These are phyloP conservation scores for Helostoma temminkii DNA, from an alignment of 2,797 vertebrate genomes.

Conservation along the genomic window DNA sequence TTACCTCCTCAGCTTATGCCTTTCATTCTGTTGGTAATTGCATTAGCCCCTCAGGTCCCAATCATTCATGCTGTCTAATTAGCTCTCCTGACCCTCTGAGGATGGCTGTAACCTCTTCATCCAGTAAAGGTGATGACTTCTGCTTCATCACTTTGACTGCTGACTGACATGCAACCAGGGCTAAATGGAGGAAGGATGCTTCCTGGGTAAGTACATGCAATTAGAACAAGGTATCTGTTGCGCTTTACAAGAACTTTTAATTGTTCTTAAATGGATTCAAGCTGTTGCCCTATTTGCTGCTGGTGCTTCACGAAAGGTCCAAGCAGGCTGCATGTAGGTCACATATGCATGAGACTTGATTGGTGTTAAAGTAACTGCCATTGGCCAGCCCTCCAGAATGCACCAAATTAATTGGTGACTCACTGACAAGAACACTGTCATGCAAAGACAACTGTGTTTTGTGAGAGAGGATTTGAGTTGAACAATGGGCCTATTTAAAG, in stretches of 20 bases:
- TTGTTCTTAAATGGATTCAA: background rate
- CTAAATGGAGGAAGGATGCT: background rate
- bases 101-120: slow-evolving; percentile 67
- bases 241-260: background rate
- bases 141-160: slow-evolving; percentile 65
- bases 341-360: background rate
- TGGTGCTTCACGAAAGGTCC: background rate
- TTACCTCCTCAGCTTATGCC: slow-evolving; percentile 53
- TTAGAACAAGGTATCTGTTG: background rate
- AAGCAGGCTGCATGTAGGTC: background rate
- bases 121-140: slow-evolving; percentile 52
- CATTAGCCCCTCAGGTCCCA: slow-evolving; percentile 58
- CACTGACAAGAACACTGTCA: slow-evolving; percentile 40
- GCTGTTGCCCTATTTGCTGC: background rate
- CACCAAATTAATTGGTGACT: slow-evolving; percentile 60
- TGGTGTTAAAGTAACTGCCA: slow-evolving; percentile 34
- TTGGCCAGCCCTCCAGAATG: slow-evolving; percentile 48
- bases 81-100: slow-evolving; percentile 73
- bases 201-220: background rate
- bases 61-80: slow-evolving; percentile 76
- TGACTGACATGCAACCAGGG: slow-evolving; percentile 28
- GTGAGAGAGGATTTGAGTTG: slow-evolving; percentile 54
- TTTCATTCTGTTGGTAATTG: slow-evolving; percentile 71
- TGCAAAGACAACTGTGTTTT: slow-evolving; percentile 42
- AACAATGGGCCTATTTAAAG: slow-evolving; percentile 78